Evolutionary conservation across 2,888 invertebrate species (phyloP), one percentile per base, ranked within the genome.

Genomic region (Nematopogon swammerdamellus): DNA sequence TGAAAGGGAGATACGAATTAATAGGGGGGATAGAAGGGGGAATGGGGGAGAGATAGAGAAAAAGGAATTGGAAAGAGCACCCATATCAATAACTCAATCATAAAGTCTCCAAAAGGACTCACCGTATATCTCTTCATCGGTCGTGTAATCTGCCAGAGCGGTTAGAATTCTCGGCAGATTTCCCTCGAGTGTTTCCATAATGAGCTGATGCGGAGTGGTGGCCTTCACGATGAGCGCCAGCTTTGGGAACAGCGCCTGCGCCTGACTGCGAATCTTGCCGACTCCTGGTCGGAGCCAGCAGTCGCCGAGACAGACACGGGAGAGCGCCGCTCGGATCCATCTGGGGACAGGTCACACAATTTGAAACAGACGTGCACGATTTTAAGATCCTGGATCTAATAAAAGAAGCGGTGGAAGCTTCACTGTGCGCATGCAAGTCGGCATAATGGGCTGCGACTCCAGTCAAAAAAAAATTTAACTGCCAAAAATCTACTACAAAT

Each of bases 41-140:
- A n/a, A n/a, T 25, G 25, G 8, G 8, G 5, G 25, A 8, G 25
- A 25, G 8, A 25, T 25, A 25, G 5, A 25, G 5, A 25, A 25
- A 25, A 25, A 25, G 25, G 4, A 6, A 25, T 25, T 6, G 25
- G 8, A 4, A 25, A 25, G n/a, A n/a, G n/a, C n/a, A n/a, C n/a
- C n/a, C n/a, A n/a, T n/a, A n/a, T n/a, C n/a, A n/a, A n/a, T n/a
- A n/a, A n/a, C n/a, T n/a, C n/a, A n/a, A n/a, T n/a, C n/a, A n/a
- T n/a, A n/a, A n/a, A n/a, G n/a, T n/a, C n/a, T n/a, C n/a, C n/a
- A n/a, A n/a, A n/a, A 25, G 45, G 18, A 55, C 55, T 52, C 54
- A 80, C 80, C 77, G 51, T 65, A 63, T 54, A 80, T 70, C 57
- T 80, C 80, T 48, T 80, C 80, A 68, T 76, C 79, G 0, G 75